Base-by-base conservation (phyloP, 1,140 invertebrate genomes). In the Thaumetopoea pityocampa region DNA sequence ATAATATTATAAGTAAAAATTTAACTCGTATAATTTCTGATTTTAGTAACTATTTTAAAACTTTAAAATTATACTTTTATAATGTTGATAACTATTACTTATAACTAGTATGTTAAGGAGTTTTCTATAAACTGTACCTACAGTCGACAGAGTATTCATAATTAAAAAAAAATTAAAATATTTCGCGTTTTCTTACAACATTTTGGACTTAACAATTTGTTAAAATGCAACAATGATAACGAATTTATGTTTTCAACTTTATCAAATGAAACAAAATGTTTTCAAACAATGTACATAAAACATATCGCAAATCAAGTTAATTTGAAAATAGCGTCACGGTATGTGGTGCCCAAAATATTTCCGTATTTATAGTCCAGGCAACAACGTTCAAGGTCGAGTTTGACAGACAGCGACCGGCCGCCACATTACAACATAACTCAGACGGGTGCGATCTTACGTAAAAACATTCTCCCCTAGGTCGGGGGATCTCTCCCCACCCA, bases 291-390 rank as follows among this genome's bases (percentile, higher is more conserved):
- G 23, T 30, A 28, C 15, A 30, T 28, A 15, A 12, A 47, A 45
- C 23, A 34, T 12, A 42, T 40, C 34, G 34, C 43, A 53, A 52
- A 51, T 52, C 37, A 64, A 59, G 46, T 52, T 42, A 54, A 55
- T 52, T 52, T 36, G 36, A 57, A 57, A 36, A 51, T 55, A 54
- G 37, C 46, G 27, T 46, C 47, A 26, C 54, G 36, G 36, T 43
- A 58, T 41, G 56, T 52, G 50, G 51, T 33, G n/a, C 65, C 63
- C 51, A 77, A 76, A 70, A 79, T 80, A 73, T 84, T 80, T 78
- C 74, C 68, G 74, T 84, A 80, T 81, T 68, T 67, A 71, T 74
- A 77, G 74, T 71, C 61, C 54, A 70, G 64, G 50, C 62, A 55
- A 58, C 50, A 55, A n/a, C n/a, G n/a, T 59, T 71, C 77, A 81